Evolutionary conservation across 2,888 invertebrate species (phyloP).

Genomic region (Oxycera nigricornis): DNA sequence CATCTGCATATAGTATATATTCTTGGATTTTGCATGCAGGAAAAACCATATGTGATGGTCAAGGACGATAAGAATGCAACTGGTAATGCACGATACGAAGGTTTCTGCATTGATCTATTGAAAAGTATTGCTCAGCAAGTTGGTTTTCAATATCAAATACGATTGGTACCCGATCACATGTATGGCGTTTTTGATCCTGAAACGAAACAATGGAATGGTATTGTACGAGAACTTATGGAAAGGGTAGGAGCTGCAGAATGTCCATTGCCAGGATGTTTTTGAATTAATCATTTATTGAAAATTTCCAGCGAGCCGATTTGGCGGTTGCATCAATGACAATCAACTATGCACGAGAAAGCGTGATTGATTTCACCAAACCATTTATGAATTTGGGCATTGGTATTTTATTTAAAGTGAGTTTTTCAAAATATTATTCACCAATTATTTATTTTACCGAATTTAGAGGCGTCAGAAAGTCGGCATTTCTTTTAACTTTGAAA

Average conservation of each 20-base stretch:
- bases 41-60: conserved; percentile 91
- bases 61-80: conserved; percentile 83
- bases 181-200: conserved; percentile 73
- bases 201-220: conserved; percentile 74
- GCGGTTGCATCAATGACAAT: conserved; percentile 91
- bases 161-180: conserved; percentile 70
- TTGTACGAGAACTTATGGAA: conserved; percentile 64
- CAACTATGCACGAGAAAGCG: conserved; percentile 85
- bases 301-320: conserved; percentile 81
- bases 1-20: too few relatives aligned
- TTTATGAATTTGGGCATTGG: conserved; percentile 92
- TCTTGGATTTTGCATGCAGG: conserved; percentile 66
- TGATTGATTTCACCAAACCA: conserved; percentile 90
- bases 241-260: conserved; percentile 32
- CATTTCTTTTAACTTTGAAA: not conserved
- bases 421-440: not conserved
- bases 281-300: not conserved
- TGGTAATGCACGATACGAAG: conserved; percentile 86
- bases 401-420: conserved; percentile 78
- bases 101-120: conserved; percentile 90
- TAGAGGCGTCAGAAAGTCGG: not conserved
- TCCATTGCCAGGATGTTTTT: not conserved
- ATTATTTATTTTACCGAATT: not conserved
- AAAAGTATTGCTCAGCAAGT: conserved; percentile 80
- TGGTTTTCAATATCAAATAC: conserved; percentile 72